These are phyloP conservation scores for Mastomys natalensis DNA, from an alignment of 2,113 vertebrate species.

Conservation along the genomic window DNA sequence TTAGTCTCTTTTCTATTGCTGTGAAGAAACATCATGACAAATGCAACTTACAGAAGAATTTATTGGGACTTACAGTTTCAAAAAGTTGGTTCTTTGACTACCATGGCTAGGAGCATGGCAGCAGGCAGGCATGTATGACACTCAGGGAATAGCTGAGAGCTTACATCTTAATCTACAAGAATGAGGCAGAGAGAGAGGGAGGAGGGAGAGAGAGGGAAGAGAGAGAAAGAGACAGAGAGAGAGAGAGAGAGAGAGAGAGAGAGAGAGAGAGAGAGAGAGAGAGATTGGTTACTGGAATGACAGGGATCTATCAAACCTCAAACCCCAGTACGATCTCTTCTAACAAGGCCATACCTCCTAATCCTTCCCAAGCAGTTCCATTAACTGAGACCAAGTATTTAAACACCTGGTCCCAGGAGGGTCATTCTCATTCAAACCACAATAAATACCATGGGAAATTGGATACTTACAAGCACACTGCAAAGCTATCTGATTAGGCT, in stretches of 20 bases:
- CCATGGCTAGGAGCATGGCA: neutral
- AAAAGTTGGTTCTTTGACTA: neutral
- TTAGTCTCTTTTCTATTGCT: neutral
- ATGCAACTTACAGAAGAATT: neutral
- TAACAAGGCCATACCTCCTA: neutral
- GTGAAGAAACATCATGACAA: neutral
- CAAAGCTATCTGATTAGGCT: neutral
- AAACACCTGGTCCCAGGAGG: neutral
- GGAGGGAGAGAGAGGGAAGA: too few species aligned
- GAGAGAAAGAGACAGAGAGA: too few species aligned
- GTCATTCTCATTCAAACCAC: neutral
- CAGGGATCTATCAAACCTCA: neutral
- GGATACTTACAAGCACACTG: too few species aligned
- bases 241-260: too few species aligned
- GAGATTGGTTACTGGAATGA: neutral
- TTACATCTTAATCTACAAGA: neutral
- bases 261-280: too few species aligned
- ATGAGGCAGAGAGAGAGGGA: too few species aligned
- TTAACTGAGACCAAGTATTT: neutral
- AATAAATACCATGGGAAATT: neutral
- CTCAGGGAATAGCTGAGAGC: neutral
- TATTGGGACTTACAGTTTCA: neutral
- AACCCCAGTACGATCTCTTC: neutral
- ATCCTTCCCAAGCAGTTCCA: neutral
- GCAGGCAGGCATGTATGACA: neutral